Conservation (phyloP, 2,888 invertebrate species). For the Myathropa florea region DNA sequence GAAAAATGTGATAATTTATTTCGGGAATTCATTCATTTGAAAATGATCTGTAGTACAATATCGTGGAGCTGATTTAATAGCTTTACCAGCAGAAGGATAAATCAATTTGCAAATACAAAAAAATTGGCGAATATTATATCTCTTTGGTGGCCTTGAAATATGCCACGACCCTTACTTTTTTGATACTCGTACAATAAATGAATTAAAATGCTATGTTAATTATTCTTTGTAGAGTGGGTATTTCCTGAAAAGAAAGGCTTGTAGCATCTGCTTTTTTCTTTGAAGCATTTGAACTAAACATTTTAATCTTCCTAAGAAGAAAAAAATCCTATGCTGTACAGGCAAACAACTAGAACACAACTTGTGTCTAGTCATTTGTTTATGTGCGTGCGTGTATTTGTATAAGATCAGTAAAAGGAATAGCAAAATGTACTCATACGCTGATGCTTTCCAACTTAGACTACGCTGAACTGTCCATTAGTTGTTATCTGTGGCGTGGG, state of each 20-base stretch:
- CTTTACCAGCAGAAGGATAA: background rate
- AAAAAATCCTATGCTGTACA: no score
- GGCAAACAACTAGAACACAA: background rate
- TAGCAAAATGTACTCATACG: background rate
- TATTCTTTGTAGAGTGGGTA: background rate
- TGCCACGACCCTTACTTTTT: background rate
- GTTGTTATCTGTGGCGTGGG: background rate
- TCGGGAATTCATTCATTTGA: background rate
- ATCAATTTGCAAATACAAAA: background rate
- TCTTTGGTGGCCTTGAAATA: background rate
- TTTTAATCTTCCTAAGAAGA: background rate
- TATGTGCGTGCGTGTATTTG: background rate
- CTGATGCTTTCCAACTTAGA: background rate
- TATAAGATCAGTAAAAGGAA: no score
- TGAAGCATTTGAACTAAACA: background rate
- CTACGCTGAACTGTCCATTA: background rate
- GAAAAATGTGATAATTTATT: background rate
- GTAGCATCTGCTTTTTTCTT: background rate
- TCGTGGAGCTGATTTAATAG: background rate
- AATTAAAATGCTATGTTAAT: background rate
- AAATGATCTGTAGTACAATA: background rate
- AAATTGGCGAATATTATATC: background rate
- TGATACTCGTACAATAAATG: background rate
- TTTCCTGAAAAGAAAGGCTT: background rate
- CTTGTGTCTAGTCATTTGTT: background rate